These are phyloP conservation scores for Drosophila eugracilis DNA, from an alignment of 1,140 invertebrate species.

Conservation along the genomic window DNA sequence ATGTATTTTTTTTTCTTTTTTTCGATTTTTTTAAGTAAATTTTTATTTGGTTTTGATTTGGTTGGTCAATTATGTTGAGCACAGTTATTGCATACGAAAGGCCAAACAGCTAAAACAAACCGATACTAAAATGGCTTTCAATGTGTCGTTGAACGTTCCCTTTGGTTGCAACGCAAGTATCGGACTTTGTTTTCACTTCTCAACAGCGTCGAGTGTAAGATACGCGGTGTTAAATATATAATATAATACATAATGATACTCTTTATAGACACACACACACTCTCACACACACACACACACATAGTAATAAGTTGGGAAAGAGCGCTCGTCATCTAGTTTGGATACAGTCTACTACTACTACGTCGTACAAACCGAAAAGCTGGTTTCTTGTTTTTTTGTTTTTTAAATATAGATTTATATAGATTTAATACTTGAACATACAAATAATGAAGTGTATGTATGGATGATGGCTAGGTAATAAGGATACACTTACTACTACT, in stretches of 20 bases:
- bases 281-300: too few relatives aligned
- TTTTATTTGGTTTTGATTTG: conserved; percentile 39
- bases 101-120: conserved; percentile 77
- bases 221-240: conserved; percentile 28
- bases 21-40: conserved; percentile 20
- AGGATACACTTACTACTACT: conserved; percentile 9
- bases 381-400: background rate
- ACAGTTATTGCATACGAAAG: conserved; percentile 80
- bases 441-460: conserved; percentile 6
- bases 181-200: conserved; percentile 63
- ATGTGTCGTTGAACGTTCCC: conserved; percentile 10
- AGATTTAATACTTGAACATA: conserved; percentile 2
- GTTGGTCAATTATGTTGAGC: conserved; percentile 40
- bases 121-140: conserved; percentile 37
- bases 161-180: conserved; percentile 41
- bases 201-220: conserved; percentile 44
- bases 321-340: conserved; percentile 51
- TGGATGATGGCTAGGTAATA: conserved; percentile 7
- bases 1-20: too few relatives aligned
- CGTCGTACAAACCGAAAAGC: background rate
- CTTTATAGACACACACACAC: conserved; percentile 42
- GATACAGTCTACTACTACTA: conserved; percentile 49
- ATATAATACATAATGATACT: conserved; percentile 48
- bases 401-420: background rate
- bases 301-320: conserved; percentile 27